phyloP scores from a whole-genome alignment of 2,797 vertebrate species.

The Thripadectes ignobilis region DNA sequence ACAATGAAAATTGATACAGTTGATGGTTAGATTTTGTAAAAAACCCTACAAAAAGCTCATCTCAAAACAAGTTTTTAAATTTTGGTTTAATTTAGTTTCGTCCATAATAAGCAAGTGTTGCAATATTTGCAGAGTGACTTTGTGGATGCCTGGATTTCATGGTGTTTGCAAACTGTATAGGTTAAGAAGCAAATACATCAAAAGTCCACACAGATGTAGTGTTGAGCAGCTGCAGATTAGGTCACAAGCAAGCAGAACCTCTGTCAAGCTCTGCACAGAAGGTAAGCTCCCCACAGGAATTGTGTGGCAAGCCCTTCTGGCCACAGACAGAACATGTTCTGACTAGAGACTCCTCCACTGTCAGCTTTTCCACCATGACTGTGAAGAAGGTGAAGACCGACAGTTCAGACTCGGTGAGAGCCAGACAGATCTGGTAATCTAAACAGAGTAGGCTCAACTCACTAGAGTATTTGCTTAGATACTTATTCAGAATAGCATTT shows the following conservation, averaged over 20 bases:
- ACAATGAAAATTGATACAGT: neutral
- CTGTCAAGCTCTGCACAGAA: neutral
- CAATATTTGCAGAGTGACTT: neutral
- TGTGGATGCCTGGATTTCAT: neutral
- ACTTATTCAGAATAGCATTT: neutral
- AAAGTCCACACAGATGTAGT: neutral
- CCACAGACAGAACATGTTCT: accelerated
- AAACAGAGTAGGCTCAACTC: neutral
- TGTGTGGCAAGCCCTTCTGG: neutral
- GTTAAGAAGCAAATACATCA: neutral
- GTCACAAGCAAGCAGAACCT: neutral
- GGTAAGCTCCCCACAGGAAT: neutral
- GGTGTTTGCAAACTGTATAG: neutral
- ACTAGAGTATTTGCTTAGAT: neutral
- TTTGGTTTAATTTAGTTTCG: neutral
- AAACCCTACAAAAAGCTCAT: neutral
- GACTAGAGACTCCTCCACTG: neutral
- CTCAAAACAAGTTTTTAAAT: neutral
- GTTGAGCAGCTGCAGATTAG: neutral
- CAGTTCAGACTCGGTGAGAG: neutral
- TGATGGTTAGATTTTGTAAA: neutral
- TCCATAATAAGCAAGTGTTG: neutral
- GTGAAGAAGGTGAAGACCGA: neutral
- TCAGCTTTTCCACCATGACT: neutral
- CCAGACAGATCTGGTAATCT: neutral